Conservation (phyloP, 2,113 vertebrate species). For the Corythaeola cristata region DNA sequence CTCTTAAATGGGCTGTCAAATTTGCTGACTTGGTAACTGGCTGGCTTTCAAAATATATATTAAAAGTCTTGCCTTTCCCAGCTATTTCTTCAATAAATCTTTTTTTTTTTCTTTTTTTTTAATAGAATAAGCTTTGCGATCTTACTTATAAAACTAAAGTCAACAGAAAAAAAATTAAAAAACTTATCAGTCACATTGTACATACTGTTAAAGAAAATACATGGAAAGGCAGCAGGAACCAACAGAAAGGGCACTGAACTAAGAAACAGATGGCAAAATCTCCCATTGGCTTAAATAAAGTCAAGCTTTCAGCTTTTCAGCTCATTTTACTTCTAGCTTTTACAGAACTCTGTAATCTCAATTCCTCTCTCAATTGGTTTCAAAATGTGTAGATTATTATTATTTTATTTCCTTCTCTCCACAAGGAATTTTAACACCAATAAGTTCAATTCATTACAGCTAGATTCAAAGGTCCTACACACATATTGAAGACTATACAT, state of each 20-base stretch:
- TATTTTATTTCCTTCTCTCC: not conserved
- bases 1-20: slow-evolving; percentile 31
- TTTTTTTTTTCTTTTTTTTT: not conserved
- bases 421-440: not conserved
- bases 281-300: not conserved
- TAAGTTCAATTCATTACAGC: slow-evolving; percentile 38
- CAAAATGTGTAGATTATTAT: not conserved
- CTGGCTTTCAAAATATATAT: slow-evolving; percentile 51
- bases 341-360: not conserved
- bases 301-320: not conserved
- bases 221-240: not conserved
- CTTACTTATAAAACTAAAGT: slow-evolving; percentile 8
- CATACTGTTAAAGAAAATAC: not conserved
- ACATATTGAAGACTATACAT: not conserved
- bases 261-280: not conserved
- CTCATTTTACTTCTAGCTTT: not conserved
- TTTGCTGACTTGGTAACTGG: slow-evolving; percentile 49
- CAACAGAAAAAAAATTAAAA: slow-evolving; percentile 9
- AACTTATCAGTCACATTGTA: not conserved
- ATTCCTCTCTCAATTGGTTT: not conserved
- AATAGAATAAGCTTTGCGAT: not conserved
- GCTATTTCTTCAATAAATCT: slow-evolving; percentile 33
- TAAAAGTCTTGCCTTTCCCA: not conserved
- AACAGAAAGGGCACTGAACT: not conserved
- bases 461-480: not conserved